These are phyloP conservation scores for Slavum lentiscoides DNA, from an alignment of 2,888 invertebrate species.

Conservation along the genomic window DNA sequence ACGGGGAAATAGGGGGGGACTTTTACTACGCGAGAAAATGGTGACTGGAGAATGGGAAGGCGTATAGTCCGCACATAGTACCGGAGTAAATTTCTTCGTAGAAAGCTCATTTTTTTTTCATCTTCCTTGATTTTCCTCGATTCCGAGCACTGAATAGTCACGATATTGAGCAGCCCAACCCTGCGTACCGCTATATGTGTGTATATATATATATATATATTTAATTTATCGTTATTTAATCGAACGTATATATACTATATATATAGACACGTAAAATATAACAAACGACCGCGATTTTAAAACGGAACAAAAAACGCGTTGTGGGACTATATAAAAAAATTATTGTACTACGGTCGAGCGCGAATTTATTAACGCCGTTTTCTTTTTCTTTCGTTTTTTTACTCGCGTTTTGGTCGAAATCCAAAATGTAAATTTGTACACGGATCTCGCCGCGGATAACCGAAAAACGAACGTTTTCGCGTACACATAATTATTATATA, in stretches of 20 bases:
- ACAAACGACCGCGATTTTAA: neutral
- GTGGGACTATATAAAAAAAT: constrained; percentile 12
- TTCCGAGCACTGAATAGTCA: no score
- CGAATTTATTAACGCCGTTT: neutral
- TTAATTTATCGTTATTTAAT: constrained; percentile 28
- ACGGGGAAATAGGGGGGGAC: no score
- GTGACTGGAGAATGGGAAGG: no score
- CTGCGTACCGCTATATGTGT: no score
- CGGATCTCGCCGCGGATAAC: neutral
- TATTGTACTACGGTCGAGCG: neutral
- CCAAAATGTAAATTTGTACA: neutral
- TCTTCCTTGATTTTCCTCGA: no score
- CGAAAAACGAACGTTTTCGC: constrained; percentile 17
- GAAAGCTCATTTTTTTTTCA: no score
- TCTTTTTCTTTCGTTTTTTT: neutral
- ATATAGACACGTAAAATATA: neutral
- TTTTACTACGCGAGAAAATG: no score
- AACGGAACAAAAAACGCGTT: constrained; percentile 2
- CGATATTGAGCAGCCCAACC: no score
- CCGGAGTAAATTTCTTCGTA: no score
- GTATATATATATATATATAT: neutral
- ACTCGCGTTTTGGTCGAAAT: constrained; percentile 44
- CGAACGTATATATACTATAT: constrained; percentile 10
- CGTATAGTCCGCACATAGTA: no score
- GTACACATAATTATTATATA: no score